phyloP scores from a whole-genome alignment of 2,888 invertebrate species.

The Boloria euphrosyne region DNA sequence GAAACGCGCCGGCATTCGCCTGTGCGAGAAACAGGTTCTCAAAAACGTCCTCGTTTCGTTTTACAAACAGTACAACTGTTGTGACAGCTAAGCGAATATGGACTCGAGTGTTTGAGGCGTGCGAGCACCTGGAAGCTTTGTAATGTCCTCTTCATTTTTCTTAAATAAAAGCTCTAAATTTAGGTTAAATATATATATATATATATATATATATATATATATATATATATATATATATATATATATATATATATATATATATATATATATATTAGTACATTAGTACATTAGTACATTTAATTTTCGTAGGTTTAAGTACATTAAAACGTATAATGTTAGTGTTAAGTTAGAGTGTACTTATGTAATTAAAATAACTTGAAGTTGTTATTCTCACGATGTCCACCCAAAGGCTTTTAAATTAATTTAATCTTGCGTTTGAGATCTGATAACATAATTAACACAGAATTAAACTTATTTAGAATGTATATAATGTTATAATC shows the following conservation, averaged over 20 bases:
- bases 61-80: constrained; percentile 54
- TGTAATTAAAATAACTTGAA: constrained; percentile 24
- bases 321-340: not conserved
- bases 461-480: constrained; percentile 43
- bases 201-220: too few relatives aligned
- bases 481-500: too few relatives aligned
- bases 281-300: too few relatives aligned
- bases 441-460: constrained; percentile 59
- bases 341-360: constrained; percentile 7
- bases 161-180: too few relatives aligned
- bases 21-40: constrained; percentile 57
- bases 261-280: too few relatives aligned
- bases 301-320: not conserved
- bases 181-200: too few relatives aligned
- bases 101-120: constrained; percentile 23
- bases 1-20: constrained; percentile 52
- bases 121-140: too few relatives aligned
- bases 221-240: too few relatives aligned
- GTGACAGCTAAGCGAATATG: constrained; percentile 52
- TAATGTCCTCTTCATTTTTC: too few relatives aligned
- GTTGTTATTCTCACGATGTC: constrained; percentile 50
- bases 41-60: constrained; percentile 60
- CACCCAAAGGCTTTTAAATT: constrained; percentile 55
- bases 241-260: too few relatives aligned
- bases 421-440: constrained; percentile 61